Percentiles rank a stretch among this genome's conserved stretches.
These are phyloP conservation scores for Epinephelus cyanopodus DNA, from an alignment of 2,113 vertebrate species.

Conservation along the genomic window DNA sequence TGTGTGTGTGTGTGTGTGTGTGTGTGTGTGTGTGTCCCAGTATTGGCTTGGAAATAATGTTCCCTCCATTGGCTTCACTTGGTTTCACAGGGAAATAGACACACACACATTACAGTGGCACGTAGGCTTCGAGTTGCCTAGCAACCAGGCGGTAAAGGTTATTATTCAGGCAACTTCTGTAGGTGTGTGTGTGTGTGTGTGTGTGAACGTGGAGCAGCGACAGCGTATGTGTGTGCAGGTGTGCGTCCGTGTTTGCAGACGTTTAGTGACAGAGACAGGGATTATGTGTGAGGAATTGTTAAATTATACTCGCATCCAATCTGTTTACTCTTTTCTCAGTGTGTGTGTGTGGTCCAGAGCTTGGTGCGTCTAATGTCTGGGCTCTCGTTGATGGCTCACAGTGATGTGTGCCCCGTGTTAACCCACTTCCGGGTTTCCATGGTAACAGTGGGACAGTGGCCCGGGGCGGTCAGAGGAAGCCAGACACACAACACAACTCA, in stretches of 20 bases:
- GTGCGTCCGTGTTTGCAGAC: slow-evolving; percentile 32
- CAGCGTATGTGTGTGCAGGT: slow-evolving; percentile 46
- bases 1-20: not conserved
- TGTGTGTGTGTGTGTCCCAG: not conserved
- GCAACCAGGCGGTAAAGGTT: slow-evolving; percentile 75
- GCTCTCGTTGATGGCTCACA: slow-evolving; percentile 58
- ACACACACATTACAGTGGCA: slow-evolving; percentile 40
- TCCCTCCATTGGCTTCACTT: slow-evolving; percentile 45
- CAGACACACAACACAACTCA: slow-evolving; percentile 62
- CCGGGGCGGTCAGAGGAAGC: slow-evolving; percentile 54
- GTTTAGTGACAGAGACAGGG: slow-evolving; percentile 19
- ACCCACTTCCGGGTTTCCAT: slow-evolving; percentile 80
- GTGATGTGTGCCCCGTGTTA: slow-evolving; percentile 70
- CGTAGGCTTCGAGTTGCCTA: slow-evolving; percentile 74
- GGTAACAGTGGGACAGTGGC: slow-evolving; percentile 76
- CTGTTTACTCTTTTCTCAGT: slow-evolving; percentile 21
- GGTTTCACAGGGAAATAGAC: slow-evolving; percentile 61
- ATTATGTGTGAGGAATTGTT: slow-evolving; percentile 22
- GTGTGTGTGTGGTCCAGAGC: slow-evolving; percentile 18
- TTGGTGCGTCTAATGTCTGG: slow-evolving; percentile 52
- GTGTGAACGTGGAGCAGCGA: slow-evolving; percentile 47
- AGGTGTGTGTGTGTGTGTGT: slow-evolving; percentile 47
- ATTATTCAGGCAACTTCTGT: slow-evolving; percentile 68
- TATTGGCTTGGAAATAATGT: slow-evolving; percentile 50
- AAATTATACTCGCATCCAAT: slow-evolving; percentile 22